These are phyloP conservation scores for Strigamia crassipes DNA, from an alignment of 2,888 invertebrate genomes.

Conservation along the genomic window DNA sequence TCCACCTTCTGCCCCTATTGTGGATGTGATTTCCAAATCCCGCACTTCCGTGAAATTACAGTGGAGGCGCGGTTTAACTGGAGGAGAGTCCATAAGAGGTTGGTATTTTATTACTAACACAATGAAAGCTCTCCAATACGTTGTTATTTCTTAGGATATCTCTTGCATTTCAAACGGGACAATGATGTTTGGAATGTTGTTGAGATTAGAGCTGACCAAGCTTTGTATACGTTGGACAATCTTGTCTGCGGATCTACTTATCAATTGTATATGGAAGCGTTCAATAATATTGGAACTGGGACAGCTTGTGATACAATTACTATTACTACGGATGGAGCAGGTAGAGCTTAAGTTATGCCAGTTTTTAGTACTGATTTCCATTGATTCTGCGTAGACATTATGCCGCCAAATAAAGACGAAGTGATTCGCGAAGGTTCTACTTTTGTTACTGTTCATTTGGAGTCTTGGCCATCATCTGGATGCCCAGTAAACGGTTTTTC, in stretches of 20 bases:
- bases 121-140: no score
- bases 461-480: neutral
- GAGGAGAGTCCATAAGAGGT: slow-evolving; percentile 45
- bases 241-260: neutral
- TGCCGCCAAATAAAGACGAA: neutral
- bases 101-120: no score
- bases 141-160: neutral
- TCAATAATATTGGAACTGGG: slow-evolving; percentile 21
- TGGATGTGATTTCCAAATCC: slow-evolving; percentile 51
- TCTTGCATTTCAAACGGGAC: neutral
- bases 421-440: slow-evolving; percentile 15
- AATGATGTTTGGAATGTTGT: neutral
- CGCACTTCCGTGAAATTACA: slow-evolving; percentile 51
- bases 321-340: neutral
- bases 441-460: slow-evolving; percentile 31
- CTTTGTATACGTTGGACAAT: slow-evolving; percentile 12
- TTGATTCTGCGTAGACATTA: neutral
- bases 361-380: neutral
- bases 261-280: slow-evolving; percentile 41
- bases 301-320: neutral
- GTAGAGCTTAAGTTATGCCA: neutral
- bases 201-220: neutral
- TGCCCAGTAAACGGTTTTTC: slow-evolving; percentile 9
- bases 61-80: slow-evolving; percentile 50
- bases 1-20: slow-evolving; percentile 52